These are phyloP conservation scores for Busseola fusca DNA, from an alignment of 2,888 invertebrate genomes.

Conservation along the genomic window DNA sequence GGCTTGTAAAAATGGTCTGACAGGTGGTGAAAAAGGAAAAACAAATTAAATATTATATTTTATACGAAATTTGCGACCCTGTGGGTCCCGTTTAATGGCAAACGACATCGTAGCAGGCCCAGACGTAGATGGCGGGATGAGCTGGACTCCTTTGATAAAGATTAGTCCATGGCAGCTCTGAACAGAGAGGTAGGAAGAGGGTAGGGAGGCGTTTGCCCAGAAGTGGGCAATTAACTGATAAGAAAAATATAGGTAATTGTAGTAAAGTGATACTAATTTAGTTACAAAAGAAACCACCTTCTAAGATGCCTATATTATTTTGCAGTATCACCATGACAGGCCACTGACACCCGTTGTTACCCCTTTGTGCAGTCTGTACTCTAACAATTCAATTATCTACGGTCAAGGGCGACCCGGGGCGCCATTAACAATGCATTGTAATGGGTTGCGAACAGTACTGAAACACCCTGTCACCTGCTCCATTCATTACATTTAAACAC, in stretches of 20 bases:
- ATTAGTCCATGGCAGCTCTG: no score
- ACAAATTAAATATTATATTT: background rate
- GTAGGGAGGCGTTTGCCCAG: no score
- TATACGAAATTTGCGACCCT: no score
- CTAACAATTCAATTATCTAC: constrained; percentile 42
- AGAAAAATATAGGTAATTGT: no score
- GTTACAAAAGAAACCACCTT: background rate
- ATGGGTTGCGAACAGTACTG: constrained; percentile 32
- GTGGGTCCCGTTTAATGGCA: no score
- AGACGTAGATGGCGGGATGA: no score
- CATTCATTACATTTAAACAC: constrained; percentile 20
- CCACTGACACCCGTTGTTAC: background rate
- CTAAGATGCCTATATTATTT: background rate
- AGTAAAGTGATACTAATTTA: no score
- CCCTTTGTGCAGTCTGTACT: constrained; percentile 10
- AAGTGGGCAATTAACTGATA: no score
- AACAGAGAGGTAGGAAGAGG: no score
- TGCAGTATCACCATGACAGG: constrained; percentile 15
- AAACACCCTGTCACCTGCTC: constrained; percentile 43
- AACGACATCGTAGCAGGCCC: no score
- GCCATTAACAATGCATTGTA: constrained; percentile 48
- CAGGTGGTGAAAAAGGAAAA: background rate
- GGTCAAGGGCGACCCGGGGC: constrained; percentile 34
- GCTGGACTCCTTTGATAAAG: no score
- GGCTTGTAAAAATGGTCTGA: no score